Evolutionary conservation across 2,797 vertebrate genomes (phyloP).

Genomic region (Myiotriccus ornatus): DNA sequence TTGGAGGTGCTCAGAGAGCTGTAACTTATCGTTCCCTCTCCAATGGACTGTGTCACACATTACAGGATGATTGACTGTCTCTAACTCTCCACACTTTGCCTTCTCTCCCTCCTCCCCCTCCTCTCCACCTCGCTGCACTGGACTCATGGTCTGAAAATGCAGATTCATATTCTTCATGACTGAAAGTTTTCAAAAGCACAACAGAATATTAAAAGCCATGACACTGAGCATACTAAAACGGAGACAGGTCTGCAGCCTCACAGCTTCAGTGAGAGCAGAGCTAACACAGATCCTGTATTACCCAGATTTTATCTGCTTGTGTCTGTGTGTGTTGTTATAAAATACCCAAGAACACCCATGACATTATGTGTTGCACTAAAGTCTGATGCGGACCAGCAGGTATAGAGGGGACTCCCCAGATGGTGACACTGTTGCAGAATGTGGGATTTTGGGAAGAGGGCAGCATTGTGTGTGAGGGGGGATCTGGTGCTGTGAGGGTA

Average conservation of each 20-base stretch:
- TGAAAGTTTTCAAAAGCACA: background rate
- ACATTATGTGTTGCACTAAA: background rate
- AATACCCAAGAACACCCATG: fast-evolving
- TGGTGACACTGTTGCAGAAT: background rate
- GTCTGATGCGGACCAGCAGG: too few relatives aligned
- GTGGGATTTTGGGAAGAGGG: background rate
- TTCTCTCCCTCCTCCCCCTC: background rate
- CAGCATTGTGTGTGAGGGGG: fast-evolving
- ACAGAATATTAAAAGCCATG: background rate
- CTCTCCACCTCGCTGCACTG: background rate
- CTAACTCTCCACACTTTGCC: background rate
- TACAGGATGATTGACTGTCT: background rate
- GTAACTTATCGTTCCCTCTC: background rate
- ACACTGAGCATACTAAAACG: background rate
- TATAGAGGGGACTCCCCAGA: background rate
- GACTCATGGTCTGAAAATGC: background rate
- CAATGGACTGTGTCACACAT: background rate
- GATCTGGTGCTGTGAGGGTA: too few relatives aligned
- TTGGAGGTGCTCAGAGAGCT: background rate
- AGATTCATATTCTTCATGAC: background rate
- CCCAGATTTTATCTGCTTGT: fast-evolving
- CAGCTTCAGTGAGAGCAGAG: background rate
- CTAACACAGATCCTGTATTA: fast-evolving
- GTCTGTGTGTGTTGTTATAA: background rate
- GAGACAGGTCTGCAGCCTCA: fast-evolving